Evolutionary conservation across 1,140 invertebrate genomes (phyloP).

Genomic region (Formica selysi): DNA sequence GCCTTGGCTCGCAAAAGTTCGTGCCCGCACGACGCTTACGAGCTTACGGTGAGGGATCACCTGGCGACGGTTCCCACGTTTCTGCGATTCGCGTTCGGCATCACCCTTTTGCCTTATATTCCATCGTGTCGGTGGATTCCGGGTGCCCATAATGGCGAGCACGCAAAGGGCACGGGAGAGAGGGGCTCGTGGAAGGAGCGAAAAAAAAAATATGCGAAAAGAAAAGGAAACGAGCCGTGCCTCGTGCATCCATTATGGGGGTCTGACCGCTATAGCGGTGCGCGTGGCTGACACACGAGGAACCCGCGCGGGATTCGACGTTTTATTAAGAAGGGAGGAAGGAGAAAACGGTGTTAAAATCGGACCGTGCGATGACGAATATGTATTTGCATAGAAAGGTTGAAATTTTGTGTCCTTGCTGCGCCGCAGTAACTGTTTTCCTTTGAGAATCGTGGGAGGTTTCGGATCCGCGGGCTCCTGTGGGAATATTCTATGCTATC

Average conservation of each 20-base stretch:
- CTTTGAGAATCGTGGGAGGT: constrained; percentile 75
- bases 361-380: constrained; percentile 57
- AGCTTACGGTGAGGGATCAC: constrained; percentile 80
- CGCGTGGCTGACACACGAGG: constrained; percentile 86
- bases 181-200: constrained; percentile 56
- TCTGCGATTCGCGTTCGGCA: constrained; percentile 83
- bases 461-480: constrained; percentile 9
- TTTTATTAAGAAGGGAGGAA: constrained; percentile 82
- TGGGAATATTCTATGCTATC: constrained; percentile 71
- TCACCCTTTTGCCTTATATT: constrained; percentile 78
- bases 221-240: constrained; percentile 79
- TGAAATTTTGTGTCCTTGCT: constrained; percentile 70
- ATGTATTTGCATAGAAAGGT: constrained; percentile 79
- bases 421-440: constrained; percentile 70
- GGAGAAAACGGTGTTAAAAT: constrained; percentile 70
- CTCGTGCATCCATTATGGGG: constrained; percentile 84
- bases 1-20: constrained; percentile 70
- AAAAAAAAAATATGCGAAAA: constrained; percentile 62
- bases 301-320: constrained; percentile 76
- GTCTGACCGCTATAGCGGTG: constrained; percentile 80
- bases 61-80: constrained; percentile 86
- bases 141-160: constrained; percentile 66
- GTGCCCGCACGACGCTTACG: constrained; percentile 66
- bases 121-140: constrained; percentile 65
- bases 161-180: constrained; percentile 58